Base-by-base conservation (phyloP, 37 sponge, comb jelly and placozoan genomes). In the Lycopodina hypogea region DNA sequence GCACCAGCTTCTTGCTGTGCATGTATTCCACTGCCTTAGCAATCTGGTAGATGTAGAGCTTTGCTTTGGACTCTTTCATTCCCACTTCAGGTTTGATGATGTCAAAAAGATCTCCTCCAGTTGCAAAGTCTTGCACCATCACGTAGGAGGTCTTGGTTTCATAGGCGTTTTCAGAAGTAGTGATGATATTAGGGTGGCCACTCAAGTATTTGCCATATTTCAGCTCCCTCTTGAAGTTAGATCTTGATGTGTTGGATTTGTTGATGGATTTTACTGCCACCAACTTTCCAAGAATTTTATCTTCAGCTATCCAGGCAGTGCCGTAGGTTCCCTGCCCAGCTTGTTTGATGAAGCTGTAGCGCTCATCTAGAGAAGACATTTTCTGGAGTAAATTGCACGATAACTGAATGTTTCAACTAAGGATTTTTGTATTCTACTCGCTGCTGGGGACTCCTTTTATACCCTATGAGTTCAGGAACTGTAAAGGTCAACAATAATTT, bases 61-160 rank as follows among this genome's bases (percentile, higher is more conserved):
- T 80, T 50, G 88, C 96, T 34, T 77, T 82, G 28, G 63, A 35
- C 60, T 92, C 96, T 26, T 62, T 51, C 26, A 96, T 67, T 3
- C 96, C 96, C 29, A 93, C 83, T 80, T 95, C 96, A 7, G 96
- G 96, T 73, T 90, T 77, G 59, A 96, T 96, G 57, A 88, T 85
- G 38, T 96, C 96, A 68, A 96, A 96, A 15, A 96, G 86, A 71
- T 96, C 96, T 22, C 96, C 96, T 41, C 93, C 90, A 32, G 83
- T 45, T 19, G 96, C 96, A 45, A 69, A 92, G 50, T 96, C 93
- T 60, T 96, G 96, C 45, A 96, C 89, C 81, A 90, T 80, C 24
- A 94, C 94, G 77, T 81, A 95, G 1, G 90, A 85, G 24, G 89
- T 89, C 79, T 86, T 86, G 38, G 95, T 95, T 62, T 95, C 95